Base-by-base conservation (phyloP, 2,888 invertebrate species). In the Sesia apiformis region DNA sequence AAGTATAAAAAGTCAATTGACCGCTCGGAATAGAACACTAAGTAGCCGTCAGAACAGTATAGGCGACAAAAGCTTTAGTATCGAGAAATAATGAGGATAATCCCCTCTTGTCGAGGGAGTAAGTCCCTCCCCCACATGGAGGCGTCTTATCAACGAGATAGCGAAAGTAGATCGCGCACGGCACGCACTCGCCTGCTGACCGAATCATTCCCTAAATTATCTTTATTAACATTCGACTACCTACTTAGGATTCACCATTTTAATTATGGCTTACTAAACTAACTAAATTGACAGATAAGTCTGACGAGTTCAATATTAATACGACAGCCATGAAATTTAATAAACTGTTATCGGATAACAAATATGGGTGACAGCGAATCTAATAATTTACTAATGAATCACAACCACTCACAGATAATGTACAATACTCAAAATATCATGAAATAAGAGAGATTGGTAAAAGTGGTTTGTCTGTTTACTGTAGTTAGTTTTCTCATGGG, bases 31-130 rank as follows among this genome's bases (percentile, higher is more conserved):
- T 39, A 52, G 40, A 7, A 52, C 52, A 52, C 7, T 51, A n/a
- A 40, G 39, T 40, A 52, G 40, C 39, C 38, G 23, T 7, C 7
- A 40, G 52, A 46, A 46, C 46, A 46, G n/a, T 46, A 46, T 40
- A 60, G 65, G 62, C 58, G 64, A 59, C 51, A 52, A 56, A 60
- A 60, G 65, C 67, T 71, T 67, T 66, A 68, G 72, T 78, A 75
- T 71, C 75, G 66, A 71, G 73, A 78, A 82, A 78, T 83, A 83
- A 85, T 81, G 79, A 81, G 76, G 75, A 78, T 83, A 78, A 82
- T 82, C 79, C 76, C 73, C 70, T 69, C 58, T 62, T 66, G 69
- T 63, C 63, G 68, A 74, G 75, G 73, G 76, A 70, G 72, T 66
- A 63, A 59, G 72, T 65, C 72, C 75, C 72, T 65, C 67, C 61